Evolutionary conservation across 2,113 vertebrate genomes (phyloP).

Genomic region (Laterallus jamaicensis): DNA sequence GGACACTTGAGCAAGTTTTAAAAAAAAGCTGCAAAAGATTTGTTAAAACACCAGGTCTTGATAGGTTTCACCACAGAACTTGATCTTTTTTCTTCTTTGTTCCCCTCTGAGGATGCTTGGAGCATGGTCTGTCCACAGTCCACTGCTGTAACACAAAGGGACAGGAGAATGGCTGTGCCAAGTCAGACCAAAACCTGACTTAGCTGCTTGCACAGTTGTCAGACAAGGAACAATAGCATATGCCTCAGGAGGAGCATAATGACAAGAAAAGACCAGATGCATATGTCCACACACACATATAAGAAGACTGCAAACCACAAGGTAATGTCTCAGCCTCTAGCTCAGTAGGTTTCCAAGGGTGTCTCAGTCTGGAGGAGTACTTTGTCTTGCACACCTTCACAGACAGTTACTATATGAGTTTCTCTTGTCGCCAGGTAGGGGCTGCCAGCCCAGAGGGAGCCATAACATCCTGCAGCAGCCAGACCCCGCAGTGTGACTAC

Average conservation of each 20-base stretch:
- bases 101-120: neutral
- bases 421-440: fast-evolving
- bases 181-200: neutral
- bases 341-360: neutral
- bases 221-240: neutral
- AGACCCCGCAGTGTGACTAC: neutral
- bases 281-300: fast-evolving
- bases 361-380: neutral
- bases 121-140: neutral
- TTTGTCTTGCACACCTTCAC: neutral
- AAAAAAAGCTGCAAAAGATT: neutral
- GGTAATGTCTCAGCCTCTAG: neutral
- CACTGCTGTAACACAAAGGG: fast-evolving
- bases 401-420: neutral
- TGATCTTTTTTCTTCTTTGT: neutral
- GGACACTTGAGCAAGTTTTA: neutral
- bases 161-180: fast-evolving
- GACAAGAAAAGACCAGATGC: neutral
- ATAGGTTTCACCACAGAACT: neutral
- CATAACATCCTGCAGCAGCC: neutral
- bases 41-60: neutral
- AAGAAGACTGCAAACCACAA: neutral
- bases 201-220: neutral
- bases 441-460: neutral
- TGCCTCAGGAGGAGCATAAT: neutral